Evolutionary conservation across 2,113 vertebrate species (phyloP).

Genomic region (Globicephala melas): DNA sequence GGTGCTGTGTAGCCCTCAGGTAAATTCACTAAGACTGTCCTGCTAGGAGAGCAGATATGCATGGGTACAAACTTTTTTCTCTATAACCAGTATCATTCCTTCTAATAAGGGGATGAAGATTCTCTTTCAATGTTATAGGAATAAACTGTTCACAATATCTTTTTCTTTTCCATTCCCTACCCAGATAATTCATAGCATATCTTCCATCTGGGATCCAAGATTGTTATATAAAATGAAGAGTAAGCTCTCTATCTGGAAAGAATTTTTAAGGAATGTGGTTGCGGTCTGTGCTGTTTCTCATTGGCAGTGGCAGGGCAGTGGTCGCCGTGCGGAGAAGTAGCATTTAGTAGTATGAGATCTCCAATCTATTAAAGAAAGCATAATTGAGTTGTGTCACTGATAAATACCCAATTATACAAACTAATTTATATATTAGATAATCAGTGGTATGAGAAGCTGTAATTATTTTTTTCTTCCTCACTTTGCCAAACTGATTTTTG

Average conservation of each 20-base stretch:
- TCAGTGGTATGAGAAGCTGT: neutral
- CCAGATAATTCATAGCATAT: neutral
- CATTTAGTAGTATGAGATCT: neutral
- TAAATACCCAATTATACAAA: neutral
- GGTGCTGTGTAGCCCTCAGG: neutral
- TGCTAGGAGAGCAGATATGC: neutral
- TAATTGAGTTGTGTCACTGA: neutral
- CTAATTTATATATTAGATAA: neutral
- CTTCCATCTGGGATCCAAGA: neutral
- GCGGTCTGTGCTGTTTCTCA: neutral
- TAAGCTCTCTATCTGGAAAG: neutral
- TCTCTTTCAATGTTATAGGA: neutral
- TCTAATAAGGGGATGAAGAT: neutral
- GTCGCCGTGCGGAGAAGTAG: neutral
- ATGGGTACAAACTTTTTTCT: neutral
- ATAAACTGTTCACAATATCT: neutral
- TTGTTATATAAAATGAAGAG: neutral
- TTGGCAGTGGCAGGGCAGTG: neutral
- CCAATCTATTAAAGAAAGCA: neutral
- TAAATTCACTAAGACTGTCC: neutral
- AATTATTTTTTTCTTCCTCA: constrained; percentile 1
- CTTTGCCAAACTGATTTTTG: constrained; percentile 30
- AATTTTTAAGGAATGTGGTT: neutral
- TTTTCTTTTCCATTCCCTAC: neutral
- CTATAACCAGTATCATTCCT: neutral